phyloP scores from a whole-genome alignment of 2,888 invertebrate species.

The Meta bourneti region DNA sequence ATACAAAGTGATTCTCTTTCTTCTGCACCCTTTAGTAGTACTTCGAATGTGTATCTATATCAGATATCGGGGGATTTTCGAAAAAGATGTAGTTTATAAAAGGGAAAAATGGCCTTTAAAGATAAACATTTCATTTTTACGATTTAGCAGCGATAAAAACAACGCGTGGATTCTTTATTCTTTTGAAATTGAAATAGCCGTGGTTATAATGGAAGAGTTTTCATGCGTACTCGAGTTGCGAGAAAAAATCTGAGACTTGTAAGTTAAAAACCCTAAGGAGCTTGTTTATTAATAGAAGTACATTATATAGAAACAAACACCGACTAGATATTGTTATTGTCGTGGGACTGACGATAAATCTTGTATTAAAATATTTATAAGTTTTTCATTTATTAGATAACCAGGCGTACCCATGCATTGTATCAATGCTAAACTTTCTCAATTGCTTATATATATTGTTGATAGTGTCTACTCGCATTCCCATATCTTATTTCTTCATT shows the following conservation, averaged over 20 bases:
- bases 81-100: background rate
- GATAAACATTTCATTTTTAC: background rate
- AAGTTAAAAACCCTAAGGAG: no score
- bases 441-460: no score
- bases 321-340: no score
- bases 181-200: background rate
- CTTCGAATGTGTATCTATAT: background rate
- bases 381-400: no score
- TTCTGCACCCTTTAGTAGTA: background rate
- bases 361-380: no score
- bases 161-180: background rate
- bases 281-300: no score
- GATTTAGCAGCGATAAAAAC: background rate
- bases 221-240: background rate
- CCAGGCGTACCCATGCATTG: no score
- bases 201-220: background rate
- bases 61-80: background rate
- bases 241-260: background rate
- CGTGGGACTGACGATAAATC: no score
- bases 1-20: background rate
- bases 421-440: no score
- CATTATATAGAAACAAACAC: no score
- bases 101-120: background rate
- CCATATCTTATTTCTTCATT: no score
- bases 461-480: no score